Percentiles rank a stretch among this genome's conserved stretches.
phyloP scores from a whole-genome alignment of 2,113 vertebrate species.

The Crotalus viridis region DNA sequence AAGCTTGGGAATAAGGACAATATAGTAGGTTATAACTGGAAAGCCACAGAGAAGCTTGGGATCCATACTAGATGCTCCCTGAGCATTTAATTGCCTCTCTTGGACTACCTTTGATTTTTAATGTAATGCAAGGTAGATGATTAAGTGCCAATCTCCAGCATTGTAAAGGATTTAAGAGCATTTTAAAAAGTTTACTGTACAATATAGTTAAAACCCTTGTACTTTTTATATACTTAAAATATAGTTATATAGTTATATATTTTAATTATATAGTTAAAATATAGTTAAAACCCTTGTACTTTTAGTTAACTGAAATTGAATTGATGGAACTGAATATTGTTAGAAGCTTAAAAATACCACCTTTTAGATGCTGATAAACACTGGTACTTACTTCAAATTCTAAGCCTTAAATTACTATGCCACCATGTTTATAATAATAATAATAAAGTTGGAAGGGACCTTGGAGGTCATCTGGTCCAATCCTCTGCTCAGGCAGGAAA shows the following conservation, averaged over 20 bases:
- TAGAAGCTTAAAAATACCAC: neutral
- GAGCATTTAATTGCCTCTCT: neutral
- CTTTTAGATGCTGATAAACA: neutral
- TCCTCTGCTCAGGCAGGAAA: too few relatives aligned
- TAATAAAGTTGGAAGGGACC: too few relatives aligned
- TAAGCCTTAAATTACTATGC: neutral
- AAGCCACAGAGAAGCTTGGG: neutral
- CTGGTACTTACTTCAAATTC: neutral
- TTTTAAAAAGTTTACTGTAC: neutral
- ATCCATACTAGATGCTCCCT: neutral
- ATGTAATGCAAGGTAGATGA: neutral
- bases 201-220: neutral
- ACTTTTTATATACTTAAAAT: too few relatives aligned
- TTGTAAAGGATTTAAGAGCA: neutral
- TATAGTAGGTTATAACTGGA: neutral
- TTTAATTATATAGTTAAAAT: neutral
- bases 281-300: neutral
- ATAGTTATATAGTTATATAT: too few relatives aligned
- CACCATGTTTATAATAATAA: neutral
- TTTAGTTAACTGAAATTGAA: fast-evolving
- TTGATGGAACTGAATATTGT: neutral
- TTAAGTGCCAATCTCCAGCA: neutral
- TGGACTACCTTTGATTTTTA: neutral
- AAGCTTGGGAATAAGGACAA: neutral
- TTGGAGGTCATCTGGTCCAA: too few relatives aligned